phyloP scores from a whole-genome alignment of 2,888 invertebrate species.

The Cheiracanthium punctorium region DNA sequence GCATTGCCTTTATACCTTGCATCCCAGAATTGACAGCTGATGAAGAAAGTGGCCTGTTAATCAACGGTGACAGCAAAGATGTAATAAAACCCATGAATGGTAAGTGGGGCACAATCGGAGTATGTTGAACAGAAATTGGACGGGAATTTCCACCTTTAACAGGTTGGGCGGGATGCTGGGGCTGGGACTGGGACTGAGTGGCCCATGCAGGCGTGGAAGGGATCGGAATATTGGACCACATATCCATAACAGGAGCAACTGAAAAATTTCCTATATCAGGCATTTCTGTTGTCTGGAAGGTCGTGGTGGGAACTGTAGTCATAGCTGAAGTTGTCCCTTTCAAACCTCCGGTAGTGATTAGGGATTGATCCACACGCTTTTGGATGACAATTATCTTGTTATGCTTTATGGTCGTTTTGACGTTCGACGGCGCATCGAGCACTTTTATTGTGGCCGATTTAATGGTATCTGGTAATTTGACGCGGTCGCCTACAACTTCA shows the following conservation, averaged over 20 bases:
- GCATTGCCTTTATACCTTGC: constrained; percentile 68
- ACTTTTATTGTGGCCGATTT: constrained; percentile 65
- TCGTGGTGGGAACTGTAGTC: background rate
- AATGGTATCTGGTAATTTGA: constrained; percentile 68
- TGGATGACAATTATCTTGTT: constrained; percentile 71
- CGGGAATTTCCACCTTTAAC: background rate
- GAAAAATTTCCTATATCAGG: constrained; percentile 43
- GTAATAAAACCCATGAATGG: constrained; percentile 62
- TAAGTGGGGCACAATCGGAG: constrained; percentile 56
- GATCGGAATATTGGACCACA: constrained; percentile 63
- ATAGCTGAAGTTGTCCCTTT: background rate
- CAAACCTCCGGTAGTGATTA: background rate
- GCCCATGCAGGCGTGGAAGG: constrained; percentile 53
- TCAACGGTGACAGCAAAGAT: constrained; percentile 47
- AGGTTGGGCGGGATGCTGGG: background rate
- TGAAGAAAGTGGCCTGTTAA: constrained; percentile 52
- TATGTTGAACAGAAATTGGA: constrained; percentile 4
- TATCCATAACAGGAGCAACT: constrained; percentile 59
- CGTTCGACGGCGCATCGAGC: constrained; percentile 55
- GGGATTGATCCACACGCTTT: constrained; percentile 38
- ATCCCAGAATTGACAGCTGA: constrained; percentile 56
- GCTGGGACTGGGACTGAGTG: background rate
- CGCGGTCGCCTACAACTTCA: constrained; percentile 46
- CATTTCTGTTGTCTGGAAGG: constrained; percentile 15
- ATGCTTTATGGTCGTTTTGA: constrained; percentile 70